These are phyloP conservation scores for Lycocerus yunnanus DNA, from an alignment of 2,888 invertebrate genomes.

Conservation along the genomic window DNA sequence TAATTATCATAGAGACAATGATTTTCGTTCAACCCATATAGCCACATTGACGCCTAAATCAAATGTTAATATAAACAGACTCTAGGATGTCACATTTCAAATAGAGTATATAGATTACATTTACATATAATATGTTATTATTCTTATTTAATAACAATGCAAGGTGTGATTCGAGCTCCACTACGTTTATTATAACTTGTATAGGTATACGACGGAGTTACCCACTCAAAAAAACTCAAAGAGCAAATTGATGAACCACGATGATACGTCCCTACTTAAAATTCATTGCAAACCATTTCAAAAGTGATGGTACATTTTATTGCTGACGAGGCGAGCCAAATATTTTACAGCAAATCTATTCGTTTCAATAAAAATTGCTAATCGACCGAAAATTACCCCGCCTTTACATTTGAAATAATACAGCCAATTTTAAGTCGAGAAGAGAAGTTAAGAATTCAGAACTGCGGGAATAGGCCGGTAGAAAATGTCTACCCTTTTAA, in stretches of 20 bases:
- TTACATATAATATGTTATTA: constrained; percentile 58
- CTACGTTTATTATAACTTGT: constrained; percentile 32
- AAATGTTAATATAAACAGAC: constrained; percentile 55
- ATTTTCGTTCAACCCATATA: constrained; percentile 53
- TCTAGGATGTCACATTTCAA: constrained; percentile 54
- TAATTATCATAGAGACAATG: constrained; percentile 56
- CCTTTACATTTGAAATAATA: too few species aligned
- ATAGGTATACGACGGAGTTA: constrained; percentile 27
- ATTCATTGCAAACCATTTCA: neutral
- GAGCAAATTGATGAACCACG: constrained; percentile 2
- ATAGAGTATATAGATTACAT: constrained; percentile 52
- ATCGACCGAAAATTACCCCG: too few species aligned
- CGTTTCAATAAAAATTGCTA: too few species aligned
- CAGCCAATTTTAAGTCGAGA: too few species aligned
- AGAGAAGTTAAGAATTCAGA: too few species aligned
- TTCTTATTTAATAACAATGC: constrained; percentile 57
- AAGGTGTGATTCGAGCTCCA: constrained; percentile 51
- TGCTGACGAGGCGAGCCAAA: neutral
- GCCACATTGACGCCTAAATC: constrained; percentile 51
- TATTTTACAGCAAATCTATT: too few species aligned
- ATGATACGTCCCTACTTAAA: constrained; percentile 1
- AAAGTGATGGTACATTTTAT: neutral
- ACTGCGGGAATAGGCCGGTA: too few species aligned
- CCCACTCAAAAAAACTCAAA: constrained; percentile 34
- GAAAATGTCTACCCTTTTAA: too few species aligned